Percentiles rank a stretch among this genome's conserved stretches.
Conservation (phyloP, 2,797 vertebrate genomes). For the Columba guinea region DNA sequence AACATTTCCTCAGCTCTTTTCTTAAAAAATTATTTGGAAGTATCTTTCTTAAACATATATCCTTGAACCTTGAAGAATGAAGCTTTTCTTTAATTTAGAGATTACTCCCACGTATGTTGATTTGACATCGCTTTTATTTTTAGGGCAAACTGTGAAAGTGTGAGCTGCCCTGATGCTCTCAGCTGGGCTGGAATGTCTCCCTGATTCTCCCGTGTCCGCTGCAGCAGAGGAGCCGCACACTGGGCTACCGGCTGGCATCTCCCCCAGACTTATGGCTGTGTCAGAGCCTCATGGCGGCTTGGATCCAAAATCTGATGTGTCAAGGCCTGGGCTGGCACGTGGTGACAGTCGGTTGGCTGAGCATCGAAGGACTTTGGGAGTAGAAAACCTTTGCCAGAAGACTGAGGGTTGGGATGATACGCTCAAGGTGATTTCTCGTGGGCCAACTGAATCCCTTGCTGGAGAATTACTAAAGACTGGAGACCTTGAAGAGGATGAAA, state of each 20-base stretch:
- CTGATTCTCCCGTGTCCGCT: slow-evolving; percentile 60
- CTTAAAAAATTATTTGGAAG: neutral
- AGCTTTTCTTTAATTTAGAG: neutral
- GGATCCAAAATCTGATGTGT: slow-evolving; percentile 9
- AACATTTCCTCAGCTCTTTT: neutral
- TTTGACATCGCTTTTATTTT: neutral
- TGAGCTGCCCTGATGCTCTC: slow-evolving; percentile 74
- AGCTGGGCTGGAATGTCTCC: slow-evolving; percentile 61
- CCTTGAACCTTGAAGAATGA: neutral
- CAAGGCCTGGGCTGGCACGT: neutral
- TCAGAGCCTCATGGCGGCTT: slow-evolving; percentile 7
- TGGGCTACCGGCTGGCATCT: slow-evolving; percentile 49
- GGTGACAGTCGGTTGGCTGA: slow-evolving; percentile 5
- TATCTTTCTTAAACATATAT: neutral
- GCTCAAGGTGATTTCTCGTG: neutral
- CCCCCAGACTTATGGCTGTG: slow-evolving; percentile 39
- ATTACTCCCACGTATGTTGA: rapidly evolving
- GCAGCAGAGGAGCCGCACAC: slow-evolving; percentile 53
- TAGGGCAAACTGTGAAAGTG: slow-evolving; percentile 50
- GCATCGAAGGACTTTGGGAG: neutral
- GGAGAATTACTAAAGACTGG: neutral
- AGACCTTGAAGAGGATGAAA: neutral
- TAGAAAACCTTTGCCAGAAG: neutral
- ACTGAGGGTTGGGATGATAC: neutral
- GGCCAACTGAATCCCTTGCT: neutral